Percentiles rank a stretch among this genome's conserved stretches.
These are phyloP conservation scores for Hoplodrina ambigua DNA, from an alignment of 2,888 invertebrate genomes.

Conservation along the genomic window DNA sequence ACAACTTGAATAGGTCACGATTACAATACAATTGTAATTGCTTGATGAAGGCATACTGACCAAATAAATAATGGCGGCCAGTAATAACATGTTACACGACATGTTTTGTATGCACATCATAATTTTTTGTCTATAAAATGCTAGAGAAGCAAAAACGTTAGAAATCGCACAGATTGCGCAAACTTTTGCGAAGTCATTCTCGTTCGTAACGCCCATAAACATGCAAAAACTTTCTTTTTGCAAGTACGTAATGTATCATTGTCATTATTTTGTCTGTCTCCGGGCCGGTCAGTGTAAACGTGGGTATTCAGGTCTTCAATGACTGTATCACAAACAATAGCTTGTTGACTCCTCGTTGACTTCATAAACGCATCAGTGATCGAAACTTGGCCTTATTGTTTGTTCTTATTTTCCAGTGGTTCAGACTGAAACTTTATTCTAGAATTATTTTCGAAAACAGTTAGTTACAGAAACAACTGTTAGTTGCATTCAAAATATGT, in stretches of 20 bases:
- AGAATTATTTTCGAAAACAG: neutral
- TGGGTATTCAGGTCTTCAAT: slow-evolving; percentile 10
- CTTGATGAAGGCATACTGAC: slow-evolving; percentile 19
- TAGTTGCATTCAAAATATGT: neutral
- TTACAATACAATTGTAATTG: slow-evolving; percentile 23
- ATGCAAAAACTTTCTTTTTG: slow-evolving; percentile 46
- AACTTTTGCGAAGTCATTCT: slow-evolving; percentile 36
- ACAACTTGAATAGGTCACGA: neutral
- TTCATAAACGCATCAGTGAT: slow-evolving; percentile 37
- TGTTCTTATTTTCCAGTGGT: slow-evolving; percentile 31
- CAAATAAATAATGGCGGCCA: slow-evolving; percentile 24
- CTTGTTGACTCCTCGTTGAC: slow-evolving; percentile 47
- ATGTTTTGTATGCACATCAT: neutral
- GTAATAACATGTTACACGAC: slow-evolving; percentile 43
- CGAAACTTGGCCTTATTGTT: slow-evolving; percentile 45
- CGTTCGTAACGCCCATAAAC: slow-evolving; percentile 9
- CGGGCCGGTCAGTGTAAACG: neutral
- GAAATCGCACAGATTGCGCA: slow-evolving; percentile 39
- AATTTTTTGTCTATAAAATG: slow-evolving; percentile 11
- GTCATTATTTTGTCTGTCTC: slow-evolving; percentile 2
- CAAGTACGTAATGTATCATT: slow-evolving; percentile 10
- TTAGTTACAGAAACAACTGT: neutral
- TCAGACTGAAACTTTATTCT: slow-evolving; percentile 4
- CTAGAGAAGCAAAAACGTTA: slow-evolving; percentile 39
- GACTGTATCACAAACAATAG: slow-evolving; percentile 32